A percentile compares a stretch with the other conserved stretches of the same genome.
These are phyloP conservation scores for Beaufortia kweichowensis DNA, from an alignment of 2,113 vertebrate species.

Conservation along the genomic window DNA sequence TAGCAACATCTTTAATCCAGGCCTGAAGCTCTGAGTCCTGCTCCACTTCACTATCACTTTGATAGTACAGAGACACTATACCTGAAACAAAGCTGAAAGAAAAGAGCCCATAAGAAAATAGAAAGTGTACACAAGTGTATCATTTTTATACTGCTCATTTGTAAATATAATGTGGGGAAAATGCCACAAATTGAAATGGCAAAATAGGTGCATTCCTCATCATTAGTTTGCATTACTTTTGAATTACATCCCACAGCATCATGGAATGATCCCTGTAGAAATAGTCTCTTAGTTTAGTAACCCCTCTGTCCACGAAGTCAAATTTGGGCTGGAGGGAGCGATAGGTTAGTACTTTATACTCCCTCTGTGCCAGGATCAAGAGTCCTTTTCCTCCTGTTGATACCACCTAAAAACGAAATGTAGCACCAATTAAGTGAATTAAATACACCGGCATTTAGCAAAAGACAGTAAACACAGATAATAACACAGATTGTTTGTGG, in stretches of 20 bases:
- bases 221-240: constrained; percentile 58
- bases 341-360: constrained; percentile 70
- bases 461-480: neutral
- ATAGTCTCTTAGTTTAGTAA: constrained; percentile 61
- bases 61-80: constrained; percentile 65
- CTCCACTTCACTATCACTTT: constrained; percentile 56
- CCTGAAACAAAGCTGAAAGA: constrained; percentile 65
- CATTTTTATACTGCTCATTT: neutral
- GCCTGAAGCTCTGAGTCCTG: constrained; percentile 72
- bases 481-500: too few species aligned
- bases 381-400: constrained; percentile 68
- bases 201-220: neutral
- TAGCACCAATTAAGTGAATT: neutral
- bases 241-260: constrained; percentile 69
- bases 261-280: constrained; percentile 69
- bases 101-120: neutral
- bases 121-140: neutral
- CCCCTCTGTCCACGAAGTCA: constrained; percentile 65
- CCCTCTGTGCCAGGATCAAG: constrained; percentile 66
- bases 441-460: neutral
- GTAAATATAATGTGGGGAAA: neutral
- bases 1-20: constrained; percentile 66
- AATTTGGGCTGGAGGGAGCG: constrained; percentile 66
- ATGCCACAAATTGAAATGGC: neutral
- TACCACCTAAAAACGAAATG: constrained; percentile 61